phyloP scores from a whole-genome alignment of 2,888 invertebrate species.

The Oscheius myriophilus region DNA sequence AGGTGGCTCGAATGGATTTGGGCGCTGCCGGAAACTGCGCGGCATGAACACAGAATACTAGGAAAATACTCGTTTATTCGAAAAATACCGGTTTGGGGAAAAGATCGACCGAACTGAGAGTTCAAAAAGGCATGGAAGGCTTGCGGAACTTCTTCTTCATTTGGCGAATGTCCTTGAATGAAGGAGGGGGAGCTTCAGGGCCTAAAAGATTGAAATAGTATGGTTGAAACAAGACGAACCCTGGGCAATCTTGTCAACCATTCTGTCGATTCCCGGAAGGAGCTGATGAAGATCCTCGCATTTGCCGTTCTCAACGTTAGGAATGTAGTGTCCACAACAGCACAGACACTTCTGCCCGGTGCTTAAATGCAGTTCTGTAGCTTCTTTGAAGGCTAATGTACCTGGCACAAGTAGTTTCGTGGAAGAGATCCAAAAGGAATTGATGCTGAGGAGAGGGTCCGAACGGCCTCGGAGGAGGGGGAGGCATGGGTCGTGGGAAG shows the following conservation, averaged over 20 bases:
- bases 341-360: conserved; percentile 33
- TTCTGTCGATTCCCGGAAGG: conserved; percentile 42
- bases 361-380: not conserved
- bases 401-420: conserved; percentile 43
- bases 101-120: conserved; percentile 9
- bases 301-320: conserved; percentile 38
- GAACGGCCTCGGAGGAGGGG: conserved; percentile 7
- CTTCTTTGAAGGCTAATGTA: not conserved
- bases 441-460: conserved; percentile 23
- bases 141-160: conserved; percentile 16
- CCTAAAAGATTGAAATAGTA: not conserved
- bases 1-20: conserved; percentile 5
- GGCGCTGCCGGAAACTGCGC: conserved; percentile 15
- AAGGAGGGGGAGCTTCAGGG: conserved; percentile 7
- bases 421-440: conserved; percentile 33
- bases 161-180: conserved; percentile 8
- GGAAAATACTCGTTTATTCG: conserved; percentile 6
- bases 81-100: conserved; percentile 25
- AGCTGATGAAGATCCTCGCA: conserved; percentile 41
- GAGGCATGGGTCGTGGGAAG: conserved; percentile 7
- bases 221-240: not conserved
- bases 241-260: conserved; percentile 19
- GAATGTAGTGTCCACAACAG: conserved; percentile 44
- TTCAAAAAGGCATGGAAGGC: conserved; percentile 3
- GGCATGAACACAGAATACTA: not conserved